Evolutionary conservation across 2,888 invertebrate species (phyloP), one percentile per base, ranked within the genome.

Genomic region (Drosophila mimetica): DNA sequence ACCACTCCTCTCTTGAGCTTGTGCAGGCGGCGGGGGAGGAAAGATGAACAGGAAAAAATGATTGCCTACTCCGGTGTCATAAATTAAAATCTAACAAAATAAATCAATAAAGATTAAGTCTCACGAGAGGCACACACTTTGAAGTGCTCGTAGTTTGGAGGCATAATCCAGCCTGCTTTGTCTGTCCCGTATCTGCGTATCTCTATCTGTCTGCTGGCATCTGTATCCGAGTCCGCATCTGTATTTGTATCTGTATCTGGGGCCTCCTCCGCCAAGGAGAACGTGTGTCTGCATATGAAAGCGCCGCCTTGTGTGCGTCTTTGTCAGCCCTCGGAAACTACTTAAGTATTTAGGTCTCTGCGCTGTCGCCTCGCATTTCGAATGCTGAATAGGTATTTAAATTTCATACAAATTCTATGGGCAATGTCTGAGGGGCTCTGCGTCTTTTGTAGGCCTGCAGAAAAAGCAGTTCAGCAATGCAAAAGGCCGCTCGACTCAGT

Each of bases 91-190:
- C 86, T 76, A 85, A 89, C 85, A 85, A 88, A 89, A 89, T 89
- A 89, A 89, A 89, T 89, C 89, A 89, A 89, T 89, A 90, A 79
- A 89, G 90, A 89, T 89, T 90, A 90, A 87, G 90, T 89, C 90
- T 86, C 75, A 82, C 78, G 78, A 79, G 84, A 69, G 48, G 72
- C 47, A 67, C 53, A 64, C 58, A 55, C 61, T 54, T 47, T 47
- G 44, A 48, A 42, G 55, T 47, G 61, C 65, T 57, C 51, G 47
- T 58, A 64, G 61, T 54, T 60, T 53, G 52, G 37, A 55, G 65
- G 53, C 80, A 75, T 83, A 86, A 83, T 81, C 80, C 80, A 79
- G 84, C 73, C 59, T 37, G 82, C 76, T 65, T 77, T 83, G 69
- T 63, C 71, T 63, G 69, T 36, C 14, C 8, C 8, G 37, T 44